Percentiles rank a stretch among this genome's conserved stretches.
Conservation (phyloP, 2,113 vertebrate genomes). For the Excalfactoria chinensis region DNA sequence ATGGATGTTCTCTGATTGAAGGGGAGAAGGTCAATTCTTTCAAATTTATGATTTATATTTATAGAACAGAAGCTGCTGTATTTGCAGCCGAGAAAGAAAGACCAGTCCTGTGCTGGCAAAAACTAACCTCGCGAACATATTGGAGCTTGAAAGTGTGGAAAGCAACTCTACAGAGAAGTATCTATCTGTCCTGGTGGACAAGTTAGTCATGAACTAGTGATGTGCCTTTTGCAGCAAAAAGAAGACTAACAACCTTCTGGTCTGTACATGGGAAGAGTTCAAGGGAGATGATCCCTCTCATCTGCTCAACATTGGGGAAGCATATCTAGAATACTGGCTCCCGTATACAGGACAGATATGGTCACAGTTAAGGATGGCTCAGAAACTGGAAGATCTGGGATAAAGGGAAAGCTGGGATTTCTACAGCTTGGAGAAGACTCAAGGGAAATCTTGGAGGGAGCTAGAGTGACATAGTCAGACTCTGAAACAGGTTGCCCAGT, state of each 20-base stretch:
- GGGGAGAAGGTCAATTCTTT: background rate
- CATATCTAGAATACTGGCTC: background rate
- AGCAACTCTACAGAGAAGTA: background rate
- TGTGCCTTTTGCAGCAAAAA: background rate
- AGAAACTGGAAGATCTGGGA: background rate
- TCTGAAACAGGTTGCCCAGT: background rate
- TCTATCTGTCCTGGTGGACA: background rate
- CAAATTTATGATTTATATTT: background rate
- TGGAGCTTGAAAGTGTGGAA: background rate
- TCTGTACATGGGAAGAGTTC: background rate
- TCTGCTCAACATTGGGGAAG: background rate
- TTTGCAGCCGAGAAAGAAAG: background rate
- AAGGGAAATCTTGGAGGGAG: background rate
- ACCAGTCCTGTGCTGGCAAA: background rate
- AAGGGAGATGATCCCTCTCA: background rate
- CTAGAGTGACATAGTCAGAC: background rate
- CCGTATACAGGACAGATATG: background rate
- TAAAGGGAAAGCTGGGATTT: background rate
- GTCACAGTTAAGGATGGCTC: background rate
- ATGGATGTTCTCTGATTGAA: background rate
- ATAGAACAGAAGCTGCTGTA: background rate
- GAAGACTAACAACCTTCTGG: background rate
- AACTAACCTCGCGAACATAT: background rate
- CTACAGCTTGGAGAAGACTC: background rate
- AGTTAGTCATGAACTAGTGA: background rate